These are phyloP conservation scores for Rhingia rostrata DNA, from an alignment of 2,888 invertebrate species.

Conservation along the genomic window DNA sequence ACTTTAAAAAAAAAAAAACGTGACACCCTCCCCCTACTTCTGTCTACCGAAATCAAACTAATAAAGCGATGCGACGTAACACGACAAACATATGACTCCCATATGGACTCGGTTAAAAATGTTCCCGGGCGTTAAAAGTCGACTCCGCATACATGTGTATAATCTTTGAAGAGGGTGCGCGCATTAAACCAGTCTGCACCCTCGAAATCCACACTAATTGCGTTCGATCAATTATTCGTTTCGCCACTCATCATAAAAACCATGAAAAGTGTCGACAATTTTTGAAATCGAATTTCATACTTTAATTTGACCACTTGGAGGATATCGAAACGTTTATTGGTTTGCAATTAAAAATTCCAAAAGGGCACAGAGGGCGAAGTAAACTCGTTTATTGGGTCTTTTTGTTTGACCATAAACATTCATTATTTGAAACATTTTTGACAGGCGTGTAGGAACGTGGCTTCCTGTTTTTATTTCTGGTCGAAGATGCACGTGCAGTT, in stretches of 20 bases:
- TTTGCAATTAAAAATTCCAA: slow-evolving; percentile 59
- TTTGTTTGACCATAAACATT: slow-evolving; percentile 63
- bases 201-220: slow-evolving; percentile 56
- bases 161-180: slow-evolving; percentile 45
- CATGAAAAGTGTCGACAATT: slow-evolving; percentile 52
- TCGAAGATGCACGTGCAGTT: slow-evolving; percentile 59
- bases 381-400: slow-evolving; percentile 6
- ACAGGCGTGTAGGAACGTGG: slow-evolving; percentile 67
- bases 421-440: slow-evolving; percentile 45
- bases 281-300: slow-evolving; percentile 69
- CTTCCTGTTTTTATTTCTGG: slow-evolving; percentile 56
- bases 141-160: slow-evolving; percentile 16
- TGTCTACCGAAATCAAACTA: slow-evolving; percentile 46
- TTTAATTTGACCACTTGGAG: slow-evolving; percentile 47
- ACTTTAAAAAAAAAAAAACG: slow-evolving; percentile 10
- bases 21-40: slow-evolving; percentile 23
- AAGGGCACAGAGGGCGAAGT: neutral
- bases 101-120: slow-evolving; percentile 64
- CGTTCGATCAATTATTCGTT: slow-evolving; percentile 70
- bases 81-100: slow-evolving; percentile 60
- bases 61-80: slow-evolving; percentile 40
- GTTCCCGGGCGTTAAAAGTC: slow-evolving; percentile 27
- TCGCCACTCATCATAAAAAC: slow-evolving; percentile 54
- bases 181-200: slow-evolving; percentile 54
- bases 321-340: slow-evolving; percentile 44